These are phyloP conservation scores for Siderastrea radians DNA, from an alignment of 92 coral and sea anemone genomes.

Conservation along the genomic window DNA sequence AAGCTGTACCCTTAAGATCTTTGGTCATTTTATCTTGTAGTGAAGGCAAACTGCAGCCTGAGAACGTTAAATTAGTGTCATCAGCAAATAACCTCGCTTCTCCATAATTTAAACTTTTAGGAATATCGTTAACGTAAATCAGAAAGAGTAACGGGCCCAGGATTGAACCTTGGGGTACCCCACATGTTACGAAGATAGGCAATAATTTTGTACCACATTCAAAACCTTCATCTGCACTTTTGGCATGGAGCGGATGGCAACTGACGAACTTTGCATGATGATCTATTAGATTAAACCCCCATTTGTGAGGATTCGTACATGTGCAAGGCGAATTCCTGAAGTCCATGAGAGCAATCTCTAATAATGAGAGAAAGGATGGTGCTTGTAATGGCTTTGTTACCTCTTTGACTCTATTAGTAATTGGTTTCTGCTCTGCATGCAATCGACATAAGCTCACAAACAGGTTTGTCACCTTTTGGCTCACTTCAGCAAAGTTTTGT, in stretches of 20 bases:
- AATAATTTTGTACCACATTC: not conserved
- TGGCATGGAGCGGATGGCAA: slow-evolving; percentile 2
- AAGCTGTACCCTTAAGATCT: no score
- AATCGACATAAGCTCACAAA: not conserved
- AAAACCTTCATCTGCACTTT: slow-evolving; percentile 39
- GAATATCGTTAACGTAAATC: no score
- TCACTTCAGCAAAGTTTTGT: slow-evolving; percentile 1
- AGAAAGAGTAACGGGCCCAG: no score
- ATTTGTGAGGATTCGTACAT: slow-evolving; percentile 20
- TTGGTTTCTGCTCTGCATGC: not conserved
- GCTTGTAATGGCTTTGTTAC: not conserved
- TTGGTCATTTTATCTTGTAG: no score
- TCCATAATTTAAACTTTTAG: no score
- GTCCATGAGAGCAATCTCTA: slow-evolving; percentile 24
- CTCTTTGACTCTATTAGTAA: not conserved
- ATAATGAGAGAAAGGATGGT: not conserved
- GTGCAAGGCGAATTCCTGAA: slow-evolving; percentile 43
- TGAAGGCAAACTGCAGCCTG: no score
- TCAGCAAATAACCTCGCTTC: no score
- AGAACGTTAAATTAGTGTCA: no score
- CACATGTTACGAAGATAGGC: no score
- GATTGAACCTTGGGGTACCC: no score
- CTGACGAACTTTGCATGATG: not conserved
- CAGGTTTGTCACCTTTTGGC: slow-evolving; percentile 2
- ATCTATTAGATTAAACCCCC: not conserved